Conservation (phyloP, 2,113 vertebrate species). For the Carlito syrichta region DNA sequence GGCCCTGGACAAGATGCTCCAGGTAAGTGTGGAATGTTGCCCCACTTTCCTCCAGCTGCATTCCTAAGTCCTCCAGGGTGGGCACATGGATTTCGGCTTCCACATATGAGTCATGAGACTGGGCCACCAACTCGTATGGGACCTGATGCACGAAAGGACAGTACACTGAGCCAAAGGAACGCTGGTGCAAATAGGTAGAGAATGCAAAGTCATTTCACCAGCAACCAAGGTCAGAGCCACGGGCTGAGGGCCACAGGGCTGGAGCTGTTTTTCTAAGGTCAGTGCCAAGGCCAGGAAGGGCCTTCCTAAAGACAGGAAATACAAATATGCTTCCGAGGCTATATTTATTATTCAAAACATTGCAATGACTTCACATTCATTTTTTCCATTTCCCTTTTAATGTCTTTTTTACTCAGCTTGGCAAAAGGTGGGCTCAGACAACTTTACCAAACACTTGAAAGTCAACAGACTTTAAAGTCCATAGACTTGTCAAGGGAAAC, state of each 20-base stretch:
- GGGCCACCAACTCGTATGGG: conserved; percentile 93
- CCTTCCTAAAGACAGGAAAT: background rate
- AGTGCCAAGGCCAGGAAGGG: background rate
- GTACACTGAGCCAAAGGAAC: background rate
- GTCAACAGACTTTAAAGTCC: background rate
- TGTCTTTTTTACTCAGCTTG: conserved; percentile 21
- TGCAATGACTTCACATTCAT: background rate
- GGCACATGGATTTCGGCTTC: conserved; percentile 92
- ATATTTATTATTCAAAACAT: conserved; percentile 1
- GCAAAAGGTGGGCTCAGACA: background rate
- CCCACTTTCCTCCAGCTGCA: conserved; percentile 89
- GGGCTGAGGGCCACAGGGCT: fast-evolving
- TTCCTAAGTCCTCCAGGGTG: conserved; percentile 90
- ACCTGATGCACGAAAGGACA: conserved; percentile 81
- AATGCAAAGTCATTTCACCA: background rate
- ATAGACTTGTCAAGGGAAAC: background rate
- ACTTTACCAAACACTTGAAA: background rate
- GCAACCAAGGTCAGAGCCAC: background rate
- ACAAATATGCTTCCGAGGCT: background rate
- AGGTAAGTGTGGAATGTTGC: conserved; percentile 88
- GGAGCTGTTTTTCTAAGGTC: background rate
- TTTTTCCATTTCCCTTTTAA: background rate
- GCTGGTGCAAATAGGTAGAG: too few species aligned
- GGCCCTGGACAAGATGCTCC: conserved; percentile 89
- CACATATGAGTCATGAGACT: conserved; percentile 92